Evolutionary conservation across 2,888 invertebrate species (phyloP), one percentile per base, ranked within the genome.

Genomic region (Hypena proboscidalis): DNA sequence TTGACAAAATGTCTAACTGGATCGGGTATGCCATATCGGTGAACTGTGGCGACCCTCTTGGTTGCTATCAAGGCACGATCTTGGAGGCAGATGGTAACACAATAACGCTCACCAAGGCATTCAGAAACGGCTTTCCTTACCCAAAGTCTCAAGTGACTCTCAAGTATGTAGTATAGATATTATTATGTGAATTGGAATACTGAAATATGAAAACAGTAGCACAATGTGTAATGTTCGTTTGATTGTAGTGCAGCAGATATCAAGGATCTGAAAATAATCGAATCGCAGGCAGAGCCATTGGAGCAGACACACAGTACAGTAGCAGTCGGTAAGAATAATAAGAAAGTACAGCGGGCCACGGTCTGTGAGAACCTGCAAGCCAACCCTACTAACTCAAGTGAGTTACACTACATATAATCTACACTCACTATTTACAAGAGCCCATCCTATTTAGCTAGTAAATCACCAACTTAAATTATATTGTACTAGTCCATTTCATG

Each of bases 11-110:
- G 93, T 89, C 92, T 50, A 87, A 92, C 62, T 95, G 94, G 93
- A 80, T 95, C 53, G 97, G 97, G 35, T 95, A 94, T 78, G 94
- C 95, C 58, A 96, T 98, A 55, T 96, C 97, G 9, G 94, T 97
- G 47, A 95, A 95, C 77, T 97, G 97, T 80, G 93, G 93, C 14
- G 94, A 94, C 46, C 93, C 94, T 29, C 81, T 96, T 51, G 97
- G 97, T 31, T 94, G 94, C 48, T 97, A 95, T 77, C 97, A 97
- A 84, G 96, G 93, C 20, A 92, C 92, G 29, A 97, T 98, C 52
- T 85, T 93, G 39, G 92, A 93, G 66, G 95, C 97, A 14, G 95
- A 96, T 67, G 93, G 93, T 34, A 86, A 90, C 27, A 92, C 93
- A 32, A 93, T 98, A 54, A 95, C 95, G 1, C 92, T 98, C 43